Evolutionary conservation across 1,140 invertebrate species (phyloP).

Genomic region (Calliopsis andreniformis): DNA sequence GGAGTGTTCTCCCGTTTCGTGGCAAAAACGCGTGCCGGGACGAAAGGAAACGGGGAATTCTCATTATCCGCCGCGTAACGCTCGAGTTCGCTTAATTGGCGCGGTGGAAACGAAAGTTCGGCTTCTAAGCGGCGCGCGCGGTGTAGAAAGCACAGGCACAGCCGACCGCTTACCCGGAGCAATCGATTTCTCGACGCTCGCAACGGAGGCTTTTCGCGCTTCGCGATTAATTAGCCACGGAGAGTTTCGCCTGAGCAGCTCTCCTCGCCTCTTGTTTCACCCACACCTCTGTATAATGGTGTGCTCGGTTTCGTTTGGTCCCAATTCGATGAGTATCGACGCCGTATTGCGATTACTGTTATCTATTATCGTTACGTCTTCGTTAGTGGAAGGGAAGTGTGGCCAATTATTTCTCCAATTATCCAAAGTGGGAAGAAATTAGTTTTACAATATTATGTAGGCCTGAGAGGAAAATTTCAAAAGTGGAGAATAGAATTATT

Average conservation of each 20-base stretch:
- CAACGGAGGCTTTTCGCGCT: conserved; percentile 53
- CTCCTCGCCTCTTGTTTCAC: neutral
- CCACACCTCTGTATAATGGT: neutral
- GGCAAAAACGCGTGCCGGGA: conserved; percentile 11
- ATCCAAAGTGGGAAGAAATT: too few species aligned
- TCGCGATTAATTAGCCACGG: conserved; percentile 66
- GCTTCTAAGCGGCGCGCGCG: conserved; percentile 16
- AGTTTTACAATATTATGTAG: too few species aligned
- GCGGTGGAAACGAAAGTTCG: conserved; percentile 66
- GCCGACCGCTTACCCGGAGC: conserved; percentile 59
- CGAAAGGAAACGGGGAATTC: conserved; percentile 34
- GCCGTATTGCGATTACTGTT: too few species aligned
- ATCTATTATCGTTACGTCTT: too few species aligned
- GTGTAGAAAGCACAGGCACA: conserved; percentile 58
- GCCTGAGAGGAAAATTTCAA: too few species aligned
- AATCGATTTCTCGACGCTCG: conserved; percentile 72
- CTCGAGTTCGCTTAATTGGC: conserved; percentile 42
- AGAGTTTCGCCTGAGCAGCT: conserved; percentile 38
- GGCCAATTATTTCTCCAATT: too few species aligned
- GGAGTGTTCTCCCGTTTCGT: neutral
- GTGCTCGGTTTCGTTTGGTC: neutral
- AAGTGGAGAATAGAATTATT: too few species aligned
- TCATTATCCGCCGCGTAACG: conserved; percentile 40
- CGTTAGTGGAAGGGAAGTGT: too few species aligned
- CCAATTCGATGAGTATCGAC: too few species aligned